These are phyloP conservation scores for Trachelus iudaicus DNA, from an alignment of 2,888 invertebrate species.

Conservation along the genomic window DNA sequence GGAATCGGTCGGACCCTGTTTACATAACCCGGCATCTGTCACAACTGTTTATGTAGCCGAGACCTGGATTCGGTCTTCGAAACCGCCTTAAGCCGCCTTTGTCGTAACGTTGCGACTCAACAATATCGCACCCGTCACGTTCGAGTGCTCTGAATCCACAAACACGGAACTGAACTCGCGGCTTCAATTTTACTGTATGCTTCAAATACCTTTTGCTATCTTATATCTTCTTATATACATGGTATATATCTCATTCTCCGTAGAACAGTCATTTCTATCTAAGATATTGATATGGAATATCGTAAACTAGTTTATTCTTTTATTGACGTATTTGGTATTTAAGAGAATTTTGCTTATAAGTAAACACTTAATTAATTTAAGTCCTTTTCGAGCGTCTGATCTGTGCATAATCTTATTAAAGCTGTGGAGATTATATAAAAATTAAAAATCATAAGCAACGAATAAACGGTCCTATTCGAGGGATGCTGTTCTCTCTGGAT, in stretches of 20 bases:
- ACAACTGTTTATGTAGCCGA: constrained; percentile 54
- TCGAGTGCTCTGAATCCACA: constrained; percentile 46
- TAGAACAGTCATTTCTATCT: background rate
- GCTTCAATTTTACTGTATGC: background rate
- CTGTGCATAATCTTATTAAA: too few relatives aligned
- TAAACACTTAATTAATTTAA: background rate
- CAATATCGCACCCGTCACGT: constrained; percentile 32
- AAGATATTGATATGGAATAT: background rate
- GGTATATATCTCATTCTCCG: background rate
- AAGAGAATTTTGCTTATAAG: background rate
- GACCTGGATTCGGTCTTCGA: constrained; percentile 40
- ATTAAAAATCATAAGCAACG: background rate
- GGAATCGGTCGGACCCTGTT: constrained; percentile 43
- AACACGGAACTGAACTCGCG: constrained; percentile 26
- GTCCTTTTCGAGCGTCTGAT: too few relatives aligned
- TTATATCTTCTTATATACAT: background rate
- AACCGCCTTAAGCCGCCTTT: constrained; percentile 33
- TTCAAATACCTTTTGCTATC: background rate
- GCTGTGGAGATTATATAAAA: background rate
- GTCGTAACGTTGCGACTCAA: constrained; percentile 19
- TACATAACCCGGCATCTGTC: constrained; percentile 60
- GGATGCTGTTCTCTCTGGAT: background rate
- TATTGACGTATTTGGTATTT: background rate
- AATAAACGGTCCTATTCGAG: background rate
- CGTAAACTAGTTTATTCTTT: background rate